Evolutionary conservation across 1,140 invertebrate genomes (phyloP), one percentile per base, ranked within the genome.

Genomic region (Homarus americanus): DNA sequence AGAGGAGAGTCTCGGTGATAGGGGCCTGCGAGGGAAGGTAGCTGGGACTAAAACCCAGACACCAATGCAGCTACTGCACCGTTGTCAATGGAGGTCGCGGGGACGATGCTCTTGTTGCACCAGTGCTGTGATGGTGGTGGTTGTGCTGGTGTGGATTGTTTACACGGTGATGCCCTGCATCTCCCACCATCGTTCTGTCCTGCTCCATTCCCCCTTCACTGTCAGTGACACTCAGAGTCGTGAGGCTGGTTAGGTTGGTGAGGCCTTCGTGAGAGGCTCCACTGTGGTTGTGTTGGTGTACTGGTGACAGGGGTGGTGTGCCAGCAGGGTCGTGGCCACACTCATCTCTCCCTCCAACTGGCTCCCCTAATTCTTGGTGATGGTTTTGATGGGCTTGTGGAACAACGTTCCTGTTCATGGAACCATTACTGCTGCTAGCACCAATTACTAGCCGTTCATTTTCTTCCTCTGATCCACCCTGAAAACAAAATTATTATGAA

Each of bases 1-100:
- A 87, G 86, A 87, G 86, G 86, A 87, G 76, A 79, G 72, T 87
- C 86, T 87, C 44, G 75, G 86, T 87, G 86, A 87, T 63, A 40
- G 80, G 79, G 79, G 88, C 88, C 88, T 82, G 88, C 80, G 87
- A 82, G 87, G 87, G 87, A 75, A 53, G 87, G 44, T 69, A 82
- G 79, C 63, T 82, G 36, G 79, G 87, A 36, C 36, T 63, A 24
- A 49, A 49, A 32, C 41, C 76, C 76, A 88, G 86, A 58, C 41
- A 75, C 80, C 69, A 40, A 41, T 63, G 69, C 63, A 40, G 88
- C 82, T 90, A 90, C 88, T 90, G 88, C 49, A 83, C 88, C 49
- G 82, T 90, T 58, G 88, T 84, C 72, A 87, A 58, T 80, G 86
- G 78, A 28, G 76, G 86, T 79, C 58, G 76, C 28, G 86, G 86